Evolutionary conservation across 2,113 vertebrate species (phyloP).

Genomic region (Entelurus aequoreus): DNA sequence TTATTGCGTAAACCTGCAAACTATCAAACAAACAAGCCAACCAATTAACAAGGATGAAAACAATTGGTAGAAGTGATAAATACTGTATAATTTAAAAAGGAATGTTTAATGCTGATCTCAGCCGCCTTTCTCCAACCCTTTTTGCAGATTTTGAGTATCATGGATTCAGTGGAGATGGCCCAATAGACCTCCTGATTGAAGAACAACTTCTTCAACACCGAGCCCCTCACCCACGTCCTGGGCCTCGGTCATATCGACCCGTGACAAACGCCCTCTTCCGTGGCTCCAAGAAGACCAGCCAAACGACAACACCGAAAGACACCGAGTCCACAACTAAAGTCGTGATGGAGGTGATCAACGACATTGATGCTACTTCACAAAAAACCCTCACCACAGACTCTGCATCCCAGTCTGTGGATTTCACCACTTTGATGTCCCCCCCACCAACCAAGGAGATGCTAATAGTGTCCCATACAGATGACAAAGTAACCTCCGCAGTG

Average conservation of each 20-base stretch:
- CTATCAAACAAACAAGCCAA: background rate
- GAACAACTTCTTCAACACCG: slow-evolving; percentile 86
- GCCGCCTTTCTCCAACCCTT: background rate
- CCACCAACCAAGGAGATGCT: slow-evolving; percentile 6
- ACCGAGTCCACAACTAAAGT: slow-evolving; percentile 14
- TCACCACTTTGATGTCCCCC: slow-evolving; percentile 2
- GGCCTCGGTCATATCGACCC: slow-evolving; percentile 27
- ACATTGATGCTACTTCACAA: slow-evolving; percentile 1
- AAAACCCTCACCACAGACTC: slow-evolving; percentile 7
- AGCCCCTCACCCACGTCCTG: slow-evolving; percentile 30
- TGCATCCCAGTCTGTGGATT: slow-evolving; percentile 11
- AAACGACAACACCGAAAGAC: slow-evolving; percentile 19
- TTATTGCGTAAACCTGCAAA: too few species aligned
- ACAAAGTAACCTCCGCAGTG: background rate
- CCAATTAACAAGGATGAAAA: background rate
- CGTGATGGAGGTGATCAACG: background rate
- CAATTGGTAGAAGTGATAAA: background rate
- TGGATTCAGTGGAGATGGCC: slow-evolving; percentile 81
- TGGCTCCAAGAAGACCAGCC: slow-evolving; percentile 2
- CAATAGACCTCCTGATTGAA: slow-evolving; percentile 79
- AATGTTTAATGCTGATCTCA: background rate
- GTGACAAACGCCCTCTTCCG: slow-evolving; percentile 12
- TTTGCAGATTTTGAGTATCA: slow-evolving; percentile 78
- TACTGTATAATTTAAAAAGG: background rate
- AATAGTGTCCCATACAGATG: background rate